Conservation (phyloP, 2,888 invertebrate species). For the Drosophila paranaensis region DNA sequence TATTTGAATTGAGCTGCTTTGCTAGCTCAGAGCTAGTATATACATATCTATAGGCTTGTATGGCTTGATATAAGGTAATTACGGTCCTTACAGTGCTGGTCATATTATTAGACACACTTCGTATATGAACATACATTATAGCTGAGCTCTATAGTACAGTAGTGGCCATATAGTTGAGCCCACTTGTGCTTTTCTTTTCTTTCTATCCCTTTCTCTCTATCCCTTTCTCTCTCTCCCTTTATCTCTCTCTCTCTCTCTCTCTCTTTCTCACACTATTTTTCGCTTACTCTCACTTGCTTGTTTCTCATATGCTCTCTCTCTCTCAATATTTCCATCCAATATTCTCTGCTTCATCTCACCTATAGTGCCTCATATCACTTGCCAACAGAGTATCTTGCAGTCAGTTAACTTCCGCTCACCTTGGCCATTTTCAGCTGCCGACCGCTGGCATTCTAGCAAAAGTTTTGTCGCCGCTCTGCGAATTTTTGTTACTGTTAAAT, state of each 20-base stretch:
- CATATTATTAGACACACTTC: neutral
- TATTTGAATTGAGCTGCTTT: neutral
- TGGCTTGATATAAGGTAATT: neutral
- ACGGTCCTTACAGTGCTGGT: neutral
- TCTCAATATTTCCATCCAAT: neutral
- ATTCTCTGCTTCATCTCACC: neutral
- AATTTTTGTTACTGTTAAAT: constrained; percentile 64
- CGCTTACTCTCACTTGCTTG: too few relatives aligned
- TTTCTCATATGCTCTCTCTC: too few relatives aligned
- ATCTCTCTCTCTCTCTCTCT: neutral
- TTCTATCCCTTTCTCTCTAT: too few relatives aligned
- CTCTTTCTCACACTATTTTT: neutral
- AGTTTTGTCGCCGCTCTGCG: constrained; percentile 53
- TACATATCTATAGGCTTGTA: neutral
- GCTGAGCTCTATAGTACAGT: too few relatives aligned
- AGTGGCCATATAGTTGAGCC: too few relatives aligned
- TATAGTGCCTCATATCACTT: neutral
- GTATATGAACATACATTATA: too few relatives aligned
- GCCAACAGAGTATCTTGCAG: constrained; percentile 8
- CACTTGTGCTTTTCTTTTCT: too few relatives aligned
- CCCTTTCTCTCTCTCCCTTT: too few relatives aligned
- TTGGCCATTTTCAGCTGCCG: neutral
- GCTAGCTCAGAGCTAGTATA: neutral
- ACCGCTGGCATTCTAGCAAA: constrained; percentile 37
- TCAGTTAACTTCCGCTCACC: neutral